Conservation (phyloP, 1,140 invertebrate genomes). For the Drosophila guanche region DNA sequence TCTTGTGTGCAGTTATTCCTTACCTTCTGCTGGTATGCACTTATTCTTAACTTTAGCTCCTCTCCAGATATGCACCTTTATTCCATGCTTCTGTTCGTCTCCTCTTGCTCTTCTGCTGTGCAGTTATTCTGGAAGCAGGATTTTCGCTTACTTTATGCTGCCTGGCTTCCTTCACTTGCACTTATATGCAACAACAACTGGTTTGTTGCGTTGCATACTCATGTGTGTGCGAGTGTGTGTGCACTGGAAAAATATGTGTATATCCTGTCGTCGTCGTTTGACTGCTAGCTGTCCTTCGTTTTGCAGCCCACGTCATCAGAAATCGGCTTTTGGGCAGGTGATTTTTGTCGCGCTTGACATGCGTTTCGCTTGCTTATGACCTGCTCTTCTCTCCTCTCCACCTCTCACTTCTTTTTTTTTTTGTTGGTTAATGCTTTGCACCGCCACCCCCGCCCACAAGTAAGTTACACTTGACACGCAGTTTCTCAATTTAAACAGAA, state of each 20-base stretch:
- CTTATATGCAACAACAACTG: constrained; percentile 45
- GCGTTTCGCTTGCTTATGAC: constrained; percentile 20
- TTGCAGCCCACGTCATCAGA: constrained; percentile 72
- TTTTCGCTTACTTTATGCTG: constrained; percentile 26
- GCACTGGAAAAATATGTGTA: constrained; percentile 59
- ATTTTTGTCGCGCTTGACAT: constrained; percentile 33
- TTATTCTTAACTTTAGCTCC: too few species aligned
- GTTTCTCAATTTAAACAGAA: constrained; percentile 9
- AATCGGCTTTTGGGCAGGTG: constrained; percentile 57
- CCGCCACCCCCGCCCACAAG: constrained; percentile 23
- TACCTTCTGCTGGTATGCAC: background rate
- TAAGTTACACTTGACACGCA: constrained; percentile 39
- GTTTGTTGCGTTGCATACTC: constrained; percentile 40
- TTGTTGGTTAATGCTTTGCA: constrained; percentile 7
- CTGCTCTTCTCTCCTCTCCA: constrained; percentile 1
- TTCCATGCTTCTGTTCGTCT: too few species aligned
- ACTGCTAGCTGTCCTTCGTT: constrained; percentile 50
- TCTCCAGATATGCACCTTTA: too few species aligned
- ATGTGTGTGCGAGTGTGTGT: constrained; percentile 26
- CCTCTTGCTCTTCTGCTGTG: constrained; percentile 36
- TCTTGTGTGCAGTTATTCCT: background rate
- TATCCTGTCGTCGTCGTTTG: constrained; percentile 45
- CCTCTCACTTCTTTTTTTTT: constrained; percentile 2
- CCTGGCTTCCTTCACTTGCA: constrained; percentile 40
- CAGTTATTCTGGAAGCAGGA: constrained; percentile 42